Percentiles rank a stretch among this genome's conserved stretches.
These are phyloP conservation scores for Morpho deidamia DNA, from an alignment of 2,888 invertebrate species.

Conservation along the genomic window DNA sequence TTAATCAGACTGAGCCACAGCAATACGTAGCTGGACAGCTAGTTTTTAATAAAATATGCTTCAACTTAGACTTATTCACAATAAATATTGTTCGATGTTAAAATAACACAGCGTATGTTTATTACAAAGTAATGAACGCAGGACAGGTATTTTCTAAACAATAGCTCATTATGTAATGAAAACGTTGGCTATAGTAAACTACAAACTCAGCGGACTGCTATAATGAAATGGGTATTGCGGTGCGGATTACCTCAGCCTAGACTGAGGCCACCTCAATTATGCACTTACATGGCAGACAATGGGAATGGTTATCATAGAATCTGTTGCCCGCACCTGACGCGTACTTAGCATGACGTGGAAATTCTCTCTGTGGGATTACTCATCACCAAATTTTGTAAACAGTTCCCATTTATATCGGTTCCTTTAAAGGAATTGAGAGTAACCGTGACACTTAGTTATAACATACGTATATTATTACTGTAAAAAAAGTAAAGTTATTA, in stretches of 20 bases:
- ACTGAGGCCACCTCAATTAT: constrained; percentile 43
- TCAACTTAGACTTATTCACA: no score
- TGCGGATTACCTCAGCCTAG: constrained; percentile 13
- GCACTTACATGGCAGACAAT: constrained; percentile 50
- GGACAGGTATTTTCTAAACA: not conserved
- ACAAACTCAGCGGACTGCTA: not conserved
- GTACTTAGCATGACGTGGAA: constrained; percentile 42
- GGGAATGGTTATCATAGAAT: constrained; percentile 29
- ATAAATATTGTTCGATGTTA: no score
- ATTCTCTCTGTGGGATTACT: constrained; percentile 50
- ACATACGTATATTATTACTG: no score
- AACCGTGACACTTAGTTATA: no score
- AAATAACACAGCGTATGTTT: no score
- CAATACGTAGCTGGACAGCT: no score
- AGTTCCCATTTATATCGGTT: no score
- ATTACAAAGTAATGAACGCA: not conserved
- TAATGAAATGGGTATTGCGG: constrained; percentile 16
- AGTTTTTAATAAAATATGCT: no score
- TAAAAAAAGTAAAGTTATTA: no score
- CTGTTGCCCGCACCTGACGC: constrained; percentile 51
- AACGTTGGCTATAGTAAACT: not conserved
- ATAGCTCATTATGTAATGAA: not conserved
- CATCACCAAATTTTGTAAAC: constrained; percentile 17
- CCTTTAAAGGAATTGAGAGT: no score
- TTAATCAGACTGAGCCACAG: no score